Evolutionary conservation across 2,888 invertebrate species (phyloP), one percentile per base, ranked within the genome.

Genomic region (Allophyes oxyacanthae): DNA sequence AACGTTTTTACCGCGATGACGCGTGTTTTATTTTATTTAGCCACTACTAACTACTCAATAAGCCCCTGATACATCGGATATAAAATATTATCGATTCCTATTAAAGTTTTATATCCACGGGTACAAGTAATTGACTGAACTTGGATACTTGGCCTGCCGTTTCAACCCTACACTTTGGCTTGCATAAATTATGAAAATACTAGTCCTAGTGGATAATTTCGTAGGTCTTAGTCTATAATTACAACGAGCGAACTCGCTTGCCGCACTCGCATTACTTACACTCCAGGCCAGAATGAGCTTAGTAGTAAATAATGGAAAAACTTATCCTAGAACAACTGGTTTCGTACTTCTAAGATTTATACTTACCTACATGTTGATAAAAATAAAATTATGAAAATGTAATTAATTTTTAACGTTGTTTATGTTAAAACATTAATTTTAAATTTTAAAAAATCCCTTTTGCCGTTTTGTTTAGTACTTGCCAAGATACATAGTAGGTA

Each of bases 181-280:
- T 81, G 82, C 83, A 88, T 88, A 86, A 82, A 83, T 87, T 82
- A 87, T 84, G 78, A 78, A 81, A 83, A 82, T 77, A 57, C 77
- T 75, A 80, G 79, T 72, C 68, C 77, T 72, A 75, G 73, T 78
- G 82, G 77, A 81, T 85, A 81, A 85, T 86, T 84, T 82, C 62
- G 80, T 80, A 77, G 77, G 72, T 77, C 72, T 81, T 76, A 74
- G 76, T 76, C 82, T 87, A 82, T 85, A 86, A 88, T 88, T 88
- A 87, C 76, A 56, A 64, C 64, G 66, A 64, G 75, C 73, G 65
- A 62, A 67, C 61, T 75, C 59, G 72, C 61, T 54, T 45, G 62
- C 64, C 65, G 66, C 69, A 71, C 66, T 70, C 46, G 48, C 63
- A 60, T 61, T 65, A 60, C 64, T 70, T 78, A 70, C 68, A 77